Percentiles rank a stretch among this genome's conserved stretches.
phyloP scores from a whole-genome alignment of 2,888 invertebrate genomes.

The Caenorhabditis doughertyi region DNA sequence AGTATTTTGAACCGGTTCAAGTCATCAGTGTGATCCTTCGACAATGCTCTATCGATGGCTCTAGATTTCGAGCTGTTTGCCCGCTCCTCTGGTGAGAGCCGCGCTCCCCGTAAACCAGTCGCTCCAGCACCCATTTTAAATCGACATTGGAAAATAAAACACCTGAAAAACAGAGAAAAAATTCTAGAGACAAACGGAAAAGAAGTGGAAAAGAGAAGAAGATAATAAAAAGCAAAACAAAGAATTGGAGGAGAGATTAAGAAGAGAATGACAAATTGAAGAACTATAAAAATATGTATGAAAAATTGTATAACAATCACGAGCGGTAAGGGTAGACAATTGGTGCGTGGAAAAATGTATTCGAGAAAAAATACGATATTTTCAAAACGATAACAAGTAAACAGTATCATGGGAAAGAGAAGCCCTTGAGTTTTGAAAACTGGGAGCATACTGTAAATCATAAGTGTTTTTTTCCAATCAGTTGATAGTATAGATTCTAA shows the following conservation, averaged over 20 bases:
- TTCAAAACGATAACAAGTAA: too few relatives aligned
- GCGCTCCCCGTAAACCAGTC: constrained; percentile 65
- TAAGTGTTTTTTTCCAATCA: too few relatives aligned
- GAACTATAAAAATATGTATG: constrained; percentile 18
- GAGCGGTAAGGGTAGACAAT: too few relatives aligned
- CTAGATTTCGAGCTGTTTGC: constrained; percentile 67
- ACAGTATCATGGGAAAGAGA: too few relatives aligned
- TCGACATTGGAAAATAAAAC: constrained; percentile 31
- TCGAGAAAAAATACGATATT: too few relatives aligned
- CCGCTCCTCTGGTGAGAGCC: constrained; percentile 61
- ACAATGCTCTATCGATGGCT: constrained; percentile 71
- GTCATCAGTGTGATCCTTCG: constrained; percentile 69
- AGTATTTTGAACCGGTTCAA: constrained; percentile 73
- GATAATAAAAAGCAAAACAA: background rate
- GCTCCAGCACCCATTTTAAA: constrained; percentile 65
- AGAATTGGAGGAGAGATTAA: background rate
- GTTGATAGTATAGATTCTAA: too few relatives aligned
- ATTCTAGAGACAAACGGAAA: background rate
- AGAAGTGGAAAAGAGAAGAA: background rate
- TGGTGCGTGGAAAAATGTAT: too few relatives aligned
- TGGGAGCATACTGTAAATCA: too few relatives aligned
- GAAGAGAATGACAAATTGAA: background rate
- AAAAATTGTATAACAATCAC: constrained; percentile 8
- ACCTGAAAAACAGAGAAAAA: constrained; percentile 17
- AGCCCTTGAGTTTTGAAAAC: too few relatives aligned